Percentiles rank a stretch among this genome's conserved stretches.
phyloP scores from a whole-genome alignment of 2,113 vertebrate species.

The Herpailurus yagouaroundi region DNA sequence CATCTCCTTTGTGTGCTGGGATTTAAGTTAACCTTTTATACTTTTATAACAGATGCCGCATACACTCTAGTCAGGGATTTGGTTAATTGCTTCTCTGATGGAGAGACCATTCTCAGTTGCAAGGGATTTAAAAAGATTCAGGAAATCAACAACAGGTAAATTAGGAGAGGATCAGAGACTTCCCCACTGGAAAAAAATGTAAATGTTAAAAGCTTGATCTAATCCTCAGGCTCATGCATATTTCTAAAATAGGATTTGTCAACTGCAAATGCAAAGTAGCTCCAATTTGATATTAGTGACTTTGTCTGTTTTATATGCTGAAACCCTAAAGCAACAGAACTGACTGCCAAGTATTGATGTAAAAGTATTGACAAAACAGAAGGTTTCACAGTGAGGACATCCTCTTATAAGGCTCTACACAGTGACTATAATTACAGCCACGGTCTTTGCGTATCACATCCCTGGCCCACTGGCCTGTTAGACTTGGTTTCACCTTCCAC shows the following conservation, averaged over 20 bases:
- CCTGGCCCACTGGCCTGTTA: background rate
- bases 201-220: constrained; percentile 84
- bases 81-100: constrained; percentile 82
- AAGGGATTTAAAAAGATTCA: constrained; percentile 80
- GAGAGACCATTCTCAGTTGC: constrained; percentile 77
- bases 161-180: constrained; percentile 83
- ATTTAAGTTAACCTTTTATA: constrained; percentile 84
- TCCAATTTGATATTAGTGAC: constrained; percentile 79
- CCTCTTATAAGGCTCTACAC: constrained; percentile 71
- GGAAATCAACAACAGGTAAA: constrained; percentile 85
- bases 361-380: constrained; percentile 84
- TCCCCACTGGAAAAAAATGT: constrained; percentile 72
- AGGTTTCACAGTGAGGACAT: constrained; percentile 80
- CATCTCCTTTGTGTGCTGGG: constrained; percentile 73
- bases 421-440: constrained; percentile 77
- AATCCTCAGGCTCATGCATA: constrained; percentile 81
- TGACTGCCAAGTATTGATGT: constrained; percentile 84
- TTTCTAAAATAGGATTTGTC: constrained; percentile 86
- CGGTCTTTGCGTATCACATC: constrained; percentile 58
- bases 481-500: constrained; percentile 42
- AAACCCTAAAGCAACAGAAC: constrained; percentile 82
- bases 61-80: constrained; percentile 77
- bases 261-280: constrained; percentile 82
- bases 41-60: constrained; percentile 79
- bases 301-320: constrained; percentile 82